phyloP scores from a whole-genome alignment of 2,113 vertebrate genomes.

The Etheostoma spectabile region DNA sequence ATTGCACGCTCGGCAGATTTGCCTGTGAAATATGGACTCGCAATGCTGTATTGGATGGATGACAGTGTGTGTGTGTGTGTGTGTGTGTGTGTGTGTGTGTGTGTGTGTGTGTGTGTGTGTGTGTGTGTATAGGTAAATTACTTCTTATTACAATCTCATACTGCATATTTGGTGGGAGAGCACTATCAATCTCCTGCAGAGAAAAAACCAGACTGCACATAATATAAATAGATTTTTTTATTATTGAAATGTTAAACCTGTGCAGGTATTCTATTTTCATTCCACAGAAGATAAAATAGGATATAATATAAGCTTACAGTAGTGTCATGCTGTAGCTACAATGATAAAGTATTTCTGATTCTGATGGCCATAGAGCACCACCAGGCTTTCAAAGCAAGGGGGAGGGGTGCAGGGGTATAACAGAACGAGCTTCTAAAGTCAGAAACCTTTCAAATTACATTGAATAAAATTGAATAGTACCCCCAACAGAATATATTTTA shows the following conservation, averaged over 20 bases:
- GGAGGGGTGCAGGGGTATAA: neutral
- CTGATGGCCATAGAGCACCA: neutral
- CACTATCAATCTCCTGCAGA: constrained; percentile 11
- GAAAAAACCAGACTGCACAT: constrained; percentile 5
- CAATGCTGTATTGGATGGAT: constrained; percentile 52
- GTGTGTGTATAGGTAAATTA: constrained; percentile 25
- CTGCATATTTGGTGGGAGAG: constrained; percentile 22
- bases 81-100: constrained; percentile 25
- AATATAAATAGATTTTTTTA: neutral
- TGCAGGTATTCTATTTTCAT: constrained; percentile 7
- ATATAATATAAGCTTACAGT: neutral
- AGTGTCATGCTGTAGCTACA: neutral
- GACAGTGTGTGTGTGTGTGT: constrained; percentile 30
- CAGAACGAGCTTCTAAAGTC: too few species aligned
- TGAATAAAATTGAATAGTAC: neutral
- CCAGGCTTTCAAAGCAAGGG: neutral
- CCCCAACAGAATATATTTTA: neutral
- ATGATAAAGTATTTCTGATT: too few species aligned
- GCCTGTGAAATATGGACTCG: constrained; percentile 77
- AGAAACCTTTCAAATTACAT: neutral
- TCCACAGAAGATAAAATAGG: neutral
- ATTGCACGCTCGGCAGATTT: constrained; percentile 79
- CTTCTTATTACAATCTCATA: constrained; percentile 60
- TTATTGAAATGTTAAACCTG: neutral
- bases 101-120: constrained; percentile 20